phyloP scores from a whole-genome alignment of 2,113 vertebrate genomes.

The Etheostoma spectabile region DNA sequence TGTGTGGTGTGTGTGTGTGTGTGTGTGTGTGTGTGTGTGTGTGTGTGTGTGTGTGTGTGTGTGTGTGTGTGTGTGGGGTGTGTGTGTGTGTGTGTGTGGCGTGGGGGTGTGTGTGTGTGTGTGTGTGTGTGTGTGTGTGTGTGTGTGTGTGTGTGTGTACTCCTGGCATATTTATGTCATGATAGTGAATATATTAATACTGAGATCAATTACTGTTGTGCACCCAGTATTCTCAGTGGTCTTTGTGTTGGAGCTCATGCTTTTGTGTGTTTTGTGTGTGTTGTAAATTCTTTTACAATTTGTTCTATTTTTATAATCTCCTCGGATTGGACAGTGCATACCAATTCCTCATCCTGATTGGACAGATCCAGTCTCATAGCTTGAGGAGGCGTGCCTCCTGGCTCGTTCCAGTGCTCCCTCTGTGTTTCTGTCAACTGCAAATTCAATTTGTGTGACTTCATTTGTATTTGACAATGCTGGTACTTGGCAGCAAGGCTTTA shows the following conservation, averaged over 20 bases:
- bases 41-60: slow-evolving; percentile 14
- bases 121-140: slow-evolving; percentile 15
- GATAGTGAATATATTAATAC: slow-evolving; percentile 55
- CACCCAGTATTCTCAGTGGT: neutral
- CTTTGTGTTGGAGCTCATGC: neutral
- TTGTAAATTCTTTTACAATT: slow-evolving; percentile 5
- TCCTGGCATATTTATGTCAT: slow-evolving; percentile 58
- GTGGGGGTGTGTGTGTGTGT: too few relatives aligned
- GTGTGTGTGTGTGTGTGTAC: slow-evolving; percentile 3
- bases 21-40: neutral
- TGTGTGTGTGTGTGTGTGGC: too few relatives aligned
- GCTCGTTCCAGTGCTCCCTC: neutral
- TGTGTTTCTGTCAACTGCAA: neutral
- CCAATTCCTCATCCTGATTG: neutral
- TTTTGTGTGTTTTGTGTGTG: neutral
- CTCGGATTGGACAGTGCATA: neutral
- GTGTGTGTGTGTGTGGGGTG: slow-evolving; percentile 12
- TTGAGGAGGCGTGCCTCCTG: neutral
- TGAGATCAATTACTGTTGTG: slow-evolving; percentile 41
- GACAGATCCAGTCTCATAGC: neutral
- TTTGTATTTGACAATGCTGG: neutral
- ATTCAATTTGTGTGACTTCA: neutral
- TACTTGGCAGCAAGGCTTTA: neutral
- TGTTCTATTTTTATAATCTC: slow-evolving; percentile 14
- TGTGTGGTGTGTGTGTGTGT: slow-evolving; percentile 17